Conservation (phyloP, 2,113 vertebrate genomes). For the Mobula birostris region DNA sequence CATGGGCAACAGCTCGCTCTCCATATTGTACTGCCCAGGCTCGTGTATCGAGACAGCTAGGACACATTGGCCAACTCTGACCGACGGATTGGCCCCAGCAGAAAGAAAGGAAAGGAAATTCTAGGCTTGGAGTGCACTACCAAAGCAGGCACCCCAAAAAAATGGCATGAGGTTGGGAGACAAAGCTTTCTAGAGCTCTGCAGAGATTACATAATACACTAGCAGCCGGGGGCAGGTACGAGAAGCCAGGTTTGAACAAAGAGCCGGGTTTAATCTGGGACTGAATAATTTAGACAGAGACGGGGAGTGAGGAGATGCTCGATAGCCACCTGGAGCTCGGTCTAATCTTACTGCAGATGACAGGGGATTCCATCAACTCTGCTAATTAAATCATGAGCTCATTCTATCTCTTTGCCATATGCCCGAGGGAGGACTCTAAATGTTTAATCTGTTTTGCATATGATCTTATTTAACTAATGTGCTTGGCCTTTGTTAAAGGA, state of each 20-base stretch:
- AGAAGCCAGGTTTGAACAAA: neutral
- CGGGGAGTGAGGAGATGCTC: neutral
- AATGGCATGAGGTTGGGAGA: neutral
- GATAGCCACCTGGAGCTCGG: constrained; percentile 10
- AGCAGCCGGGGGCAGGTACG: neutral
- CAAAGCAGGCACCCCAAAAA: neutral
- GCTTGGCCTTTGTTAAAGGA: constrained; percentile 12
- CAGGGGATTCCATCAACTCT: neutral
- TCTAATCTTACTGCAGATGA: constrained; percentile 17
- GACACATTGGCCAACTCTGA: no score
- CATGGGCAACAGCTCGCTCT: no score
- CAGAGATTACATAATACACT: neutral
- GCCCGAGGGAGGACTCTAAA: neutral
- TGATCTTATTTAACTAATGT: constrained; percentile 33
- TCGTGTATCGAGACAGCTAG: no score
- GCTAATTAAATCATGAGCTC: constrained; percentile 22
- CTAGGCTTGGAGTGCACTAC: neutral
- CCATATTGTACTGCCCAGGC: no score
- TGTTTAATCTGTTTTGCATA: constrained; percentile 26
- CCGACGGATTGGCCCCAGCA: neutral
- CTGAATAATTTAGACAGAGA: constrained; percentile 13
- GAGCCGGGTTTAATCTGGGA: neutral
- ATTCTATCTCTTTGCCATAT: neutral
- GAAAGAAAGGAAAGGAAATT: neutral
- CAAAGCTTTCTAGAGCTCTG: neutral